These are phyloP conservation scores for Sebastes vulpes DNA, from an alignment of 2,797 vertebrate species.

Conservation along the genomic window DNA sequence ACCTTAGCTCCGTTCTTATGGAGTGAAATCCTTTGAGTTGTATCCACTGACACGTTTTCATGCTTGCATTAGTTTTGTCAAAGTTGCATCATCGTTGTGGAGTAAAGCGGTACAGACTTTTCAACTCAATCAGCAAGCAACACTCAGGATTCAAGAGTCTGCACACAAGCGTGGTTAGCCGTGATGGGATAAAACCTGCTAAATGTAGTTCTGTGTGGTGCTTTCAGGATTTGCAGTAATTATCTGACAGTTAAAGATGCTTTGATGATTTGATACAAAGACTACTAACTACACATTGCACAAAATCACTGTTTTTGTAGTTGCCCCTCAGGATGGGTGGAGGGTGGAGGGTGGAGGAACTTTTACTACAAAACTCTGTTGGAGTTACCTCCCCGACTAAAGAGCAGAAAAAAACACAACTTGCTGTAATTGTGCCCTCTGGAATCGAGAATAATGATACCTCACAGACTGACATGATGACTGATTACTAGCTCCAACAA, in stretches of 20 bases:
- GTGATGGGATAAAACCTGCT: not conserved
- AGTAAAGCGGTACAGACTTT: not conserved
- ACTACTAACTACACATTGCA: no score
- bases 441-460: conserved; percentile 31
- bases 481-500: conserved; percentile 4
- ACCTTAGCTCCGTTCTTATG: not conserved
- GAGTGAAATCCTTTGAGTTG: no score
- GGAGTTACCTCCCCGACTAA: not conserved
- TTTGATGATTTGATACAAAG: not conserved
- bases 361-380: no score
- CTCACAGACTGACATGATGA: conserved; percentile 17
- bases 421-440: conserved; percentile 19
- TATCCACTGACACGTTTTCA: not conserved
- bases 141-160: not conserved
- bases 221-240: not conserved
- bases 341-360: not conserved
- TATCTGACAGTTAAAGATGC: not conserved
- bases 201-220: no score
- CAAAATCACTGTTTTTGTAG: no score
- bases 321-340: not conserved
- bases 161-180: not conserved
- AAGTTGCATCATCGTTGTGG: not conserved
- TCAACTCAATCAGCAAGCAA: not conserved
- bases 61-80: not conserved
- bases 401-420: not conserved